phyloP scores from a whole-genome alignment of 2,888 invertebrate genomes.

The Hydropsyche betteni region DNA sequence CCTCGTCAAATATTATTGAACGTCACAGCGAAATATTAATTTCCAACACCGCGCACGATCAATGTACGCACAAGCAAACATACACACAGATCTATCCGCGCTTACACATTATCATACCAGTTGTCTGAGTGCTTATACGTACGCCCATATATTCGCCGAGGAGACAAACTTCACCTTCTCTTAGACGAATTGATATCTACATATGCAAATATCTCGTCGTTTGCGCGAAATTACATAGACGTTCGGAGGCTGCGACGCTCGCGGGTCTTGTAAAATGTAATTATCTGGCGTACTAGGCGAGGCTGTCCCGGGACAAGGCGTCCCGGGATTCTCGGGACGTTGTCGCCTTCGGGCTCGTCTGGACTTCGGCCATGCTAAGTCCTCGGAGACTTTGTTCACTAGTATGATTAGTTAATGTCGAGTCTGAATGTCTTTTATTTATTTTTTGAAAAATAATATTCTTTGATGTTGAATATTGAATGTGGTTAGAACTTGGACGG shows the following conservation, averaged over 20 bases:
- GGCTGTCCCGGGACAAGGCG: not conserved
- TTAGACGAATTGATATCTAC: constrained; percentile 40
- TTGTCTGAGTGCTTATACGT: not conserved
- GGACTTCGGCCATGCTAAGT: constrained; percentile 19
- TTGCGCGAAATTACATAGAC: constrained; percentile 42
- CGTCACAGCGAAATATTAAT: too few species aligned
- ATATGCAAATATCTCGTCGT: constrained; percentile 46
- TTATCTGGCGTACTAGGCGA: constrained; percentile 30
- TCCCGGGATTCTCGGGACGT: constrained; percentile 5
- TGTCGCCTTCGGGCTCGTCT: constrained; percentile 14
- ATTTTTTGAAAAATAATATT: too few species aligned
- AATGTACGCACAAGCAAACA: too few species aligned
- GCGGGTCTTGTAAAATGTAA: constrained; percentile 36
- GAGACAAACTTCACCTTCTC: constrained; percentile 16
- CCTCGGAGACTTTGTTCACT: too few species aligned
- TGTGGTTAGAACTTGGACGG: too few species aligned
- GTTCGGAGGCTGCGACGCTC: constrained; percentile 14
- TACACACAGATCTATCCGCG: too few species aligned
- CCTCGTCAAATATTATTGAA: too few species aligned
- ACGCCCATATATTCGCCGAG: not conserved
- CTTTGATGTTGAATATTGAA: too few species aligned
- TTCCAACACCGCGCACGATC: too few species aligned
- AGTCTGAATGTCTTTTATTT: too few species aligned
- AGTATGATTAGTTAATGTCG: too few species aligned
- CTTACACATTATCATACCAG: too few species aligned